phyloP scores from a whole-genome alignment of 2,888 invertebrate genomes.

The Peribatodes rhomboidaria region DNA sequence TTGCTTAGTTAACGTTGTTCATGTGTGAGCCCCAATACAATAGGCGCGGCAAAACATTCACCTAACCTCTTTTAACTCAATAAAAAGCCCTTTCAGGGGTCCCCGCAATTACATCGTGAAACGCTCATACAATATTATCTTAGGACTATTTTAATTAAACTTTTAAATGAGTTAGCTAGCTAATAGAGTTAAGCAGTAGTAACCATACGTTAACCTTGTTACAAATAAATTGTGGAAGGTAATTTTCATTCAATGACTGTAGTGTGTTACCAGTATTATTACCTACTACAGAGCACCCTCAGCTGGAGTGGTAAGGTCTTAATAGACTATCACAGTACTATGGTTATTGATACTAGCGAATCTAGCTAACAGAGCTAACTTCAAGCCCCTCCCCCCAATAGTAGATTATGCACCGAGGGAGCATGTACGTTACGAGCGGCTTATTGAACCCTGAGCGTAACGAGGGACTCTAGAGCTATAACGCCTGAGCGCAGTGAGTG shows the following conservation, averaged over 20 bases:
- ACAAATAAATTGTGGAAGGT: constrained; percentile 3
- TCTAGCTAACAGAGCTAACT: too few species aligned
- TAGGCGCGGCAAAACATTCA: constrained; percentile 38
- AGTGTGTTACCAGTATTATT: not conserved
- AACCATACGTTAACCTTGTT: constrained; percentile 33
- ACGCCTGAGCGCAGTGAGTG: too few species aligned
- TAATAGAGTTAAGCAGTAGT: constrained; percentile 50
- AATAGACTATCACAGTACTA: not conserved
- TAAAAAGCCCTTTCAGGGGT: constrained; percentile 58
- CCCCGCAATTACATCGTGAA: constrained; percentile 58
- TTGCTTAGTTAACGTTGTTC: constrained; percentile 26
- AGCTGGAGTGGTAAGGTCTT: not conserved
- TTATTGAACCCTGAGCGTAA: too few species aligned
- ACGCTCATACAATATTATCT: constrained; percentile 68
- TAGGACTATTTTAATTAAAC: constrained; percentile 73
- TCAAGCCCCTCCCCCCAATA: too few species aligned
- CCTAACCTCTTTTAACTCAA: constrained; percentile 50
- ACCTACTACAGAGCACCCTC: not conserved
- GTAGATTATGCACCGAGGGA: too few species aligned
- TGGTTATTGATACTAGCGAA: not conserved
- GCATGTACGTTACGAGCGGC: too few species aligned
- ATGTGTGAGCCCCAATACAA: constrained; percentile 34
- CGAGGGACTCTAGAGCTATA: too few species aligned
- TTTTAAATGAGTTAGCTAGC: constrained; percentile 61
- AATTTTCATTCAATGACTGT: constrained; percentile 1